A percentile compares a stretch with the other conserved stretches of the same genome.
These are phyloP conservation scores for Limanda limanda DNA, from an alignment of 2,113 vertebrate species.

Conservation along the genomic window DNA sequence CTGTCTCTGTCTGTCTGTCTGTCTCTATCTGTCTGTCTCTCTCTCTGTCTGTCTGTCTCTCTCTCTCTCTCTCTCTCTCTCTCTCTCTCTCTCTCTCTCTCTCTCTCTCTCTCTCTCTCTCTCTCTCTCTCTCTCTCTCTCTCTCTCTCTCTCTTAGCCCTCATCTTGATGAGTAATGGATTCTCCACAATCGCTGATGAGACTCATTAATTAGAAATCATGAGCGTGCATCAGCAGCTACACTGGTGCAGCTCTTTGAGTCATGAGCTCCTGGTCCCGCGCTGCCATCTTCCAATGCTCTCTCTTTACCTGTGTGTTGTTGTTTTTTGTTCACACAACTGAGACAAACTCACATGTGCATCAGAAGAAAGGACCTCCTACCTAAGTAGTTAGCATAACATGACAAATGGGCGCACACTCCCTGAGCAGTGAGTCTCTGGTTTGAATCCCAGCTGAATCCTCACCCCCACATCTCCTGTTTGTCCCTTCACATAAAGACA, in stretches of 20 bases:
- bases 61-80: background rate
- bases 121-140: background rate
- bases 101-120: background rate
- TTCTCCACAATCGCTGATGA: conserved; percentile 12
- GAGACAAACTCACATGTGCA: too few species aligned
- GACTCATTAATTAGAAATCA: conserved; percentile 25
- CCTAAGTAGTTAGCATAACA: too few species aligned
- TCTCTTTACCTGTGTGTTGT: background rate
- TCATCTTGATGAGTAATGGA: conserved; percentile 30
- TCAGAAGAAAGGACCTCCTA: too few species aligned
- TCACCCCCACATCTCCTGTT: too few species aligned
- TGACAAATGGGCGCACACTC: too few species aligned
- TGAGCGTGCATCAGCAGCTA: background rate
- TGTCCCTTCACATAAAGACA: too few species aligned
- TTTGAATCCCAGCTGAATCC: too few species aligned
- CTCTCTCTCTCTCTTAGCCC: background rate
- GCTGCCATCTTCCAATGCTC: too few species aligned
- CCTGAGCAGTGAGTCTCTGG: too few species aligned
- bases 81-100: background rate
- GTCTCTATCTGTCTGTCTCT: too few species aligned
- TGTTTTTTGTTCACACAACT: background rate
- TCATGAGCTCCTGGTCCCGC: conserved; percentile 6
- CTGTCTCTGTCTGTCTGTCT: background rate
- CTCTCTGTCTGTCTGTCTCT: background rate
- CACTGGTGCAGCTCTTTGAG: conserved; percentile 26